A percentile compares a stretch with the other conserved stretches of the same genome.
These are phyloP conservation scores for Malurus cyaneus DNA, from an alignment of 2,113 vertebrate genomes.

Conservation along the genomic window DNA sequence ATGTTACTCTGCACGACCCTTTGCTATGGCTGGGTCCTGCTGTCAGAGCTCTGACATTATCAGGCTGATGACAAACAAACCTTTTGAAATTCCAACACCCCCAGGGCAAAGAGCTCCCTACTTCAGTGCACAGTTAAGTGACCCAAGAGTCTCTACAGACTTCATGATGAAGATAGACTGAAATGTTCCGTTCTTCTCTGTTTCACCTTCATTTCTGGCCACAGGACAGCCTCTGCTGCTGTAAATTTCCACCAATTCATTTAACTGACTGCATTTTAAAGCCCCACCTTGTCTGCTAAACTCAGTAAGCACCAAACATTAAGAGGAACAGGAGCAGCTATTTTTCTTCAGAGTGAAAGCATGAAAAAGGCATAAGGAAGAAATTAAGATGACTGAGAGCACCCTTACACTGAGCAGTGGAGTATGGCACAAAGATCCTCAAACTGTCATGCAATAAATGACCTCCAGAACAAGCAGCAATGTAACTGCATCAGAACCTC, in stretches of 20 bases:
- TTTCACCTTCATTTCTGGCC: neutral
- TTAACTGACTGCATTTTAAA: neutral
- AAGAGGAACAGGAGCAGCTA: neutral
- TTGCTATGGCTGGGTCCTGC: neutral
- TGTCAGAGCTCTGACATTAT: neutral
- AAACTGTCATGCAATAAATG: neutral
- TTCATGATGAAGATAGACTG: constrained; percentile 4
- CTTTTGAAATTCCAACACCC: neutral
- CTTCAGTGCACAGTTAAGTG: neutral
- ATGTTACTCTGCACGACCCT: neutral
- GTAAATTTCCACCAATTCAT: neutral
- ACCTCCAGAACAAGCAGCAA: neutral
- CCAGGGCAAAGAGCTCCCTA: constrained; percentile 11
- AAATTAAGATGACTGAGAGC: neutral
- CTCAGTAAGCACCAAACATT: neutral
- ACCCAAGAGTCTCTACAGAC: neutral
- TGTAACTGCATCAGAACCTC: neutral
- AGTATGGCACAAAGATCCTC: neutral
- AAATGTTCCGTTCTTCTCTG: constrained; percentile 10
- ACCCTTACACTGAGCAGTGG: neutral
- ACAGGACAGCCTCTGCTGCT: neutral
- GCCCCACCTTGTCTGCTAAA: constrained; percentile 14
- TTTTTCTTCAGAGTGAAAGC: neutral
- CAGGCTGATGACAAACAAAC: neutral
- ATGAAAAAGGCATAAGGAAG: neutral